Evolutionary conservation across 2,113 vertebrate species (phyloP).

Genomic region (Oncorhynchus keta): DNA sequence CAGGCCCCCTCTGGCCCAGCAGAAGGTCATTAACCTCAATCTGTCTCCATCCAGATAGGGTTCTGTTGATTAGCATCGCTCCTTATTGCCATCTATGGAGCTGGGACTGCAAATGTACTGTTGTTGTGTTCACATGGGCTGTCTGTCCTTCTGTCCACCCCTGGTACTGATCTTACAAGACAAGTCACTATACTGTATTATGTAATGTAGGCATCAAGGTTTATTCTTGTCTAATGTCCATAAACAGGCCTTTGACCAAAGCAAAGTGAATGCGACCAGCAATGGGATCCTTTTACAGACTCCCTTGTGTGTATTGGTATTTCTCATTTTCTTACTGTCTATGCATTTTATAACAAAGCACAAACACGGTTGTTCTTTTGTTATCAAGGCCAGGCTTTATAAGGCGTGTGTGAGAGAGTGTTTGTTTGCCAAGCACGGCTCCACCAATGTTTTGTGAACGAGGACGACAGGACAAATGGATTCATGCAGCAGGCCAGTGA

Average conservation of each 20-base stretch:
- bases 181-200: too few species aligned
- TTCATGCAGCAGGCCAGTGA: constrained; percentile 11
- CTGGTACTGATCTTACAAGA: too few species aligned
- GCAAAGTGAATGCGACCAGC: too few species aligned
- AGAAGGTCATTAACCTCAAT: constrained; percentile 65
- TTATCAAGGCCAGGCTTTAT: neutral
- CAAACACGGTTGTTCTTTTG: neutral
- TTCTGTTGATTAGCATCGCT: constrained; percentile 47
- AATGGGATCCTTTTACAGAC: too few species aligned
- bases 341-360: neutral
- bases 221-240: too few species aligned
- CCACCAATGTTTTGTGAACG: constrained; percentile 16
- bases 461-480: constrained; percentile 36
- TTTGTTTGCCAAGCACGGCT: constrained; percentile 1
- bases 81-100: constrained; percentile 36
- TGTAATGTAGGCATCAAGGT: too few species aligned
- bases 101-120: too few species aligned
- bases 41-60: constrained; percentile 48
- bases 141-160: too few species aligned
- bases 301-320: neutral
- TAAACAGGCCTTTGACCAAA: too few species aligned
- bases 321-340: neutral
- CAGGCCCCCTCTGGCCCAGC: constrained; percentile 36
- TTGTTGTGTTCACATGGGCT: too few species aligned
- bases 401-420: neutral